phyloP scores from a whole-genome alignment of 2,888 invertebrate species.

The Netelia fuscicornis region DNA sequence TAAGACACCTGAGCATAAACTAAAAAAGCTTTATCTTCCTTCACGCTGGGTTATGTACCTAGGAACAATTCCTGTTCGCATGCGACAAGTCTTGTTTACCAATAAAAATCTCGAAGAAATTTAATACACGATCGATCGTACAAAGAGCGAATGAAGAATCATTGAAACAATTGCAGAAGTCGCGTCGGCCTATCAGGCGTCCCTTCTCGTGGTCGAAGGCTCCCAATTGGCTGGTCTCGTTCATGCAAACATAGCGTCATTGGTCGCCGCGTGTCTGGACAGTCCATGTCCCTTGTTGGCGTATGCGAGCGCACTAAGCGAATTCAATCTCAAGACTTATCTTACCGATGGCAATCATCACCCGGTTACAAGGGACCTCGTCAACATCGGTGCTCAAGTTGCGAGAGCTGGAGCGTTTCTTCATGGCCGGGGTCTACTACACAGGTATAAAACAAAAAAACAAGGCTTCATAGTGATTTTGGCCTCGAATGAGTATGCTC shows the following conservation, averaged over 20 bases:
- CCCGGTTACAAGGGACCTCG: slow-evolving; percentile 91
- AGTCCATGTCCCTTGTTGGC: slow-evolving; percentile 89
- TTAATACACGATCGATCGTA: background rate
- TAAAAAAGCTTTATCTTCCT: background rate
- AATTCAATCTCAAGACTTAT: slow-evolving; percentile 82
- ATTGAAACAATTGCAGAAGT: slow-evolving; percentile 86
- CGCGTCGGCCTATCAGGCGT: slow-evolving; percentile 90
- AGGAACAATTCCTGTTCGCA: slow-evolving; percentile 52
- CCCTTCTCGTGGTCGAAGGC: slow-evolving; percentile 90
- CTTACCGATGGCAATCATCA: slow-evolving; percentile 84
- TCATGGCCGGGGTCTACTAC: slow-evolving; percentile 94
- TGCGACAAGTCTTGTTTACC: slow-evolving; percentile 28
- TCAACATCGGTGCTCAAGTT: slow-evolving; percentile 94
- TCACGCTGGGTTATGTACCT: slow-evolving; percentile 55
- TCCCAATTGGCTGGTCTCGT: slow-evolving; percentile 90
- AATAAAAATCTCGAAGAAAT: background rate
- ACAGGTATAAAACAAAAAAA: slow-evolving; percentile 84
- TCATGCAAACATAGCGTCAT: slow-evolving; percentile 90
- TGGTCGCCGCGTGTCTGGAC: slow-evolving; percentile 89
- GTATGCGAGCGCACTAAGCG: slow-evolving; percentile 87
- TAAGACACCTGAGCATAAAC: slow-evolving; percentile 84
- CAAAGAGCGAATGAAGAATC: background rate
- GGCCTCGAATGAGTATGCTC: slow-evolving; percentile 30
- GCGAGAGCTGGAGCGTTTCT: slow-evolving; percentile 94
- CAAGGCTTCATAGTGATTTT: no score